Percentiles rank a stretch among this genome's conserved stretches.
Evolutionary conservation across 2,113 vertebrate genomes (phyloP).

Genomic region (Tretioscincus oriximinensis): DNA sequence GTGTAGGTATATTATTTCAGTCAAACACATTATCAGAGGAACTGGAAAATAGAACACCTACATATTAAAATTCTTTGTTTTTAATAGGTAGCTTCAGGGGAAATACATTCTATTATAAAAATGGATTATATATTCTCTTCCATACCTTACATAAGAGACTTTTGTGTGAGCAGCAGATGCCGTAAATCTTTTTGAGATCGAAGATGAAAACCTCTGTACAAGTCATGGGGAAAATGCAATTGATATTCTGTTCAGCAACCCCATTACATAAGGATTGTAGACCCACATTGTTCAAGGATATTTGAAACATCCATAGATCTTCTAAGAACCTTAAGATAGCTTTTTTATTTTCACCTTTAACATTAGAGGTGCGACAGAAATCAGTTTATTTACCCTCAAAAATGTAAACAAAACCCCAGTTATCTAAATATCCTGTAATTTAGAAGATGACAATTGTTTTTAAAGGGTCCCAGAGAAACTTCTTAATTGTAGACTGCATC

Average conservation of each 20-base stretch:
- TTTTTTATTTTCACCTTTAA: too few relatives aligned
- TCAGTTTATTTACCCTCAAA: too few relatives aligned
- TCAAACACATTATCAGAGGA: not conserved
- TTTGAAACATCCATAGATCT: too few relatives aligned
- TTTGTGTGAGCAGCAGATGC: conserved; percentile 1
- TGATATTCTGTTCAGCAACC: not conserved
- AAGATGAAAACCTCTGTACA: not conserved
- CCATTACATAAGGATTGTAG: too few relatives aligned
- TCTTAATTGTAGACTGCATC: too few relatives aligned
- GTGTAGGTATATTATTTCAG: conserved; percentile 17
- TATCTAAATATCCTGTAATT: too few relatives aligned
- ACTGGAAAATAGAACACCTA: not conserved
- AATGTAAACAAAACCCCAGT: too few relatives aligned
- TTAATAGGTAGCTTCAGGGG: conserved; percentile 25
- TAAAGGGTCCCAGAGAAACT: too few relatives aligned
- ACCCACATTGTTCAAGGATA: too few relatives aligned
- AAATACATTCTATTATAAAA: conserved; percentile 11
- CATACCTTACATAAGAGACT: conserved; percentile 14
- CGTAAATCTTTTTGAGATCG: conserved; percentile 17
- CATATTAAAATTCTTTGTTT: conserved; percentile 13
- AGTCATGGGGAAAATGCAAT: not conserved
- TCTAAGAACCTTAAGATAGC: too few relatives aligned
- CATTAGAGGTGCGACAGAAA: too few relatives aligned
- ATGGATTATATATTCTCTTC: conserved; percentile 21
- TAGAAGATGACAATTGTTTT: too few relatives aligned